Conservation (phyloP, 2,113 vertebrate species). For the Aix galericulata region DNA sequence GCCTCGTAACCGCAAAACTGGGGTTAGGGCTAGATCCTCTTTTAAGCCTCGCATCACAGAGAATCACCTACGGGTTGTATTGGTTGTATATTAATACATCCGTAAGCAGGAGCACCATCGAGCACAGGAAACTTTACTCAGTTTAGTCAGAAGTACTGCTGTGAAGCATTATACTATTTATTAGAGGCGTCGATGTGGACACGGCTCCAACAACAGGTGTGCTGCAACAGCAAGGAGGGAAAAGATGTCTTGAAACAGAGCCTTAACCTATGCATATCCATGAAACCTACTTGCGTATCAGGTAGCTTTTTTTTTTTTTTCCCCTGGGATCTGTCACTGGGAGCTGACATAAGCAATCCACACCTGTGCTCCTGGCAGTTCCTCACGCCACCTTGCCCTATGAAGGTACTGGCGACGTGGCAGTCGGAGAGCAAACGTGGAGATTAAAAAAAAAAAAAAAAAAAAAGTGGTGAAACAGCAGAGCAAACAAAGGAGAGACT, state of each 20-base stretch:
- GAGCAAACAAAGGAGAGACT: slow-evolving; percentile 66
- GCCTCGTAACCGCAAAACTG: neutral
- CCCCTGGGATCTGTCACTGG: neutral
- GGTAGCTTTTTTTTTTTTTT: accelerated
- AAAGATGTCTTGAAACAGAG: neutral
- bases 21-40: neutral
- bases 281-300: neutral
- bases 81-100: neutral
- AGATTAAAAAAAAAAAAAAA: neutral
- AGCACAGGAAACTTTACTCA: neutral
- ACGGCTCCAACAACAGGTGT: neutral
- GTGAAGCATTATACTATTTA: neutral
- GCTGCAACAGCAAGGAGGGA: neutral
- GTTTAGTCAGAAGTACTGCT: neutral
- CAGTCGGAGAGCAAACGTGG: neutral
- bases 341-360: neutral
- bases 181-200: neutral
- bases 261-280: neutral
- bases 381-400: neutral
- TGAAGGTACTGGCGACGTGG: neutral
- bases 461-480: neutral
- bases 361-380: neutral
- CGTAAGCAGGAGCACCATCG: neutral
- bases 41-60: neutral
- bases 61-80: neutral